Evolutionary conservation across 2,888 invertebrate species (phyloP).

Genomic region (Drosophila ustulata): DNA sequence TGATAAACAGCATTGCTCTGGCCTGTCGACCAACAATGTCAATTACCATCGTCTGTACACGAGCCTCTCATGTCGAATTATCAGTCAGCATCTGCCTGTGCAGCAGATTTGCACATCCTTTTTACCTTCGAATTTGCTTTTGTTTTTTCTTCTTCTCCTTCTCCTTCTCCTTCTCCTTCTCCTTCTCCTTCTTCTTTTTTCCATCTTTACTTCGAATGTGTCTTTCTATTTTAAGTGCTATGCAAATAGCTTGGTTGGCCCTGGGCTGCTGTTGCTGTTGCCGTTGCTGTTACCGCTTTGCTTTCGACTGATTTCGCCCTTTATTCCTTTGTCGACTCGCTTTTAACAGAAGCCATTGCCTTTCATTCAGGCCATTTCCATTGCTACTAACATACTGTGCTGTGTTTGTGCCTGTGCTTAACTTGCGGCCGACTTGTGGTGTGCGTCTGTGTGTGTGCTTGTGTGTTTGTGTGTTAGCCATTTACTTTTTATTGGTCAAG

Average conservation of each 20-base stretch:
- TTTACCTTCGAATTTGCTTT: conserved; percentile 40
- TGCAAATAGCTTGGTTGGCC: conserved; percentile 62
- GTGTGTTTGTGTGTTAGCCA: conserved; percentile 45
- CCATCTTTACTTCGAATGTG: conserved; percentile 33
- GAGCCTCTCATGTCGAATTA: conserved; percentile 68
- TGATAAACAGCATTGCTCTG: conserved; percentile 48
- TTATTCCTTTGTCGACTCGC: conserved; percentile 60
- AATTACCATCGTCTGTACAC: conserved; percentile 56
- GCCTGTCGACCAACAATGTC: conserved; percentile 57
- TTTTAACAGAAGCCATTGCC: conserved; percentile 61
- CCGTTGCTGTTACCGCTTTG: conserved; percentile 31
- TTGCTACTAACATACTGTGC: conserved; percentile 6
- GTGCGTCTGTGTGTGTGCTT: conserved; percentile 14
- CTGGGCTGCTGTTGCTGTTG: conserved; percentile 28
- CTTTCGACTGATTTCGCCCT: conserved; percentile 60
- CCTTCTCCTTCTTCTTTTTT: conserved; percentile 2
- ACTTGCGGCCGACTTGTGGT: conserved; percentile 66
- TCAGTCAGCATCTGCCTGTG: conserved; percentile 58
- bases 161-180: background rate
- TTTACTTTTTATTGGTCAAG: conserved; percentile 69
- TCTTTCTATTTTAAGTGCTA: conserved; percentile 70
- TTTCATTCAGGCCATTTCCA: conserved; percentile 48
- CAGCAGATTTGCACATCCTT: conserved; percentile 57
- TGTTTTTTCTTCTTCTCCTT: background rate
- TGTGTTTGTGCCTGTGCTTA: conserved; percentile 41